Conservation (phyloP, 2,888 invertebrate species). For the Ennomos fuscantarius region DNA sequence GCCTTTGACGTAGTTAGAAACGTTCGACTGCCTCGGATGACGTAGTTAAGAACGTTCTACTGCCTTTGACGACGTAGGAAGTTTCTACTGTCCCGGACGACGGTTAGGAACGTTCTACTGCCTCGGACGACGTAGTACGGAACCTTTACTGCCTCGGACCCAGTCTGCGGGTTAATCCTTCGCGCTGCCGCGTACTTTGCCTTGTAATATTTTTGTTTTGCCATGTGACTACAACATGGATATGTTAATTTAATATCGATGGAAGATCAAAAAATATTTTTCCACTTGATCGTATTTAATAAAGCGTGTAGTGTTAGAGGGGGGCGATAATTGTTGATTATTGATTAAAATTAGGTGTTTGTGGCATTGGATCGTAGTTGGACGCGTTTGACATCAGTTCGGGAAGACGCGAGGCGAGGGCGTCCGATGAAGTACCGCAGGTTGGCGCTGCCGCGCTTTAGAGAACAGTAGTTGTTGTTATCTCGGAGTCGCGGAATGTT, state of each 20-base stretch:
- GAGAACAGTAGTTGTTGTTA: slow-evolving; percentile 71
- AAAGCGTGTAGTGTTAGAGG: slow-evolving; percentile 81
- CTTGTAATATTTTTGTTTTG: slow-evolving; percentile 71
- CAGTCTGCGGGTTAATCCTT: slow-evolving; percentile 42
- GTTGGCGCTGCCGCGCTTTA: slow-evolving; percentile 33
- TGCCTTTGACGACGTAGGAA: too few species aligned
- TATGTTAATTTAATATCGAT: slow-evolving; percentile 77
- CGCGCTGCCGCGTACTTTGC: slow-evolving; percentile 56
- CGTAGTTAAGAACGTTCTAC: too few species aligned
- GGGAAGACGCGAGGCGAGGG: too few species aligned
- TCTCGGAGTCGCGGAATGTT: slow-evolving; percentile 63
- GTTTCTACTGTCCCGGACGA: too few species aligned
- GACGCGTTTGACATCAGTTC: slow-evolving; percentile 16
- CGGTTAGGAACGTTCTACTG: slow-evolving; percentile 25
- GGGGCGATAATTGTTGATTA: slow-evolving; percentile 84
- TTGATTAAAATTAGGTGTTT: slow-evolving; percentile 83
- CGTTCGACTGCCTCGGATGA: too few species aligned
- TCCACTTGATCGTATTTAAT: slow-evolving; percentile 81
- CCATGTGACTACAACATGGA: slow-evolving; percentile 68
- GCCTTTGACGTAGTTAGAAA: too few species aligned
- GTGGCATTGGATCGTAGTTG: slow-evolving; percentile 76
- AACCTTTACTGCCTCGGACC: neutral
- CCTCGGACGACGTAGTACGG: slow-evolving; percentile 46
- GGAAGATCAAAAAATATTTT: slow-evolving; percentile 82
- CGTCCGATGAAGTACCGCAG: slow-evolving; percentile 25